Base-by-base conservation (phyloP, 2,888 invertebrate species). In the Antheraea assamensis region DNA sequence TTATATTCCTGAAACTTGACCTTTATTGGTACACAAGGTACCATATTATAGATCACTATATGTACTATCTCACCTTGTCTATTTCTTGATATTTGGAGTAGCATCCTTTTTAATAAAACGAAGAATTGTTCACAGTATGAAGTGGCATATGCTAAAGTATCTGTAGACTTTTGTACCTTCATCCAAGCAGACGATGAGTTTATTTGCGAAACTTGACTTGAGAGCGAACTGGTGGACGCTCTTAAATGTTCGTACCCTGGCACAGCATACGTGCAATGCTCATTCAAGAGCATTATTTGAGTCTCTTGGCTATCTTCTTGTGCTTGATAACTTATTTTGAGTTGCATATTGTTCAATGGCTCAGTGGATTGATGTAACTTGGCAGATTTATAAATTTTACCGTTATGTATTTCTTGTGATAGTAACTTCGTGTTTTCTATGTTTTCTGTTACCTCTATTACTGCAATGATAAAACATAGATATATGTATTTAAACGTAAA, bases 401-500 rank as follows among this genome's bases (percentile, higher is more conserved):
- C 96, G 82, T 96, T 96, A 76, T 95, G 92, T 17, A 95, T 95
- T 71, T 95, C 92, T 78, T 95, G 90, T 70, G 95, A 92, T 58
- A 96, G 86, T 52, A 89, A 76, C 5, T 89, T 87, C 71, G 96
- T 95, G 78, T 94, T 88, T 27, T 93, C 88, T 0, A 91, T 92
- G 52, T 94, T 94, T 83, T 96, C 96, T 3, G 96, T 95, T 71
- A 96, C 78, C 86, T 96, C 96, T 75, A 96, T 96, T 66, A 96
- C 96, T 96, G 90, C 1, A 92, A 92, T 74, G 49, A 64, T 71
- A 75, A 76, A 73, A 27, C 10, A n/a, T n/a, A 24, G 21, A n/a
- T 21, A 58, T 24, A 15, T 17, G 27, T 27, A 27, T 61, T 61
- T n/a, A n/a, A n/a, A n/a, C n/a, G n/a, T n/a, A n/a, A n/a, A n/a